Base-by-base conservation (phyloP, 2,113 vertebrate genomes). In the Trichomycterus rosablanca region DNA sequence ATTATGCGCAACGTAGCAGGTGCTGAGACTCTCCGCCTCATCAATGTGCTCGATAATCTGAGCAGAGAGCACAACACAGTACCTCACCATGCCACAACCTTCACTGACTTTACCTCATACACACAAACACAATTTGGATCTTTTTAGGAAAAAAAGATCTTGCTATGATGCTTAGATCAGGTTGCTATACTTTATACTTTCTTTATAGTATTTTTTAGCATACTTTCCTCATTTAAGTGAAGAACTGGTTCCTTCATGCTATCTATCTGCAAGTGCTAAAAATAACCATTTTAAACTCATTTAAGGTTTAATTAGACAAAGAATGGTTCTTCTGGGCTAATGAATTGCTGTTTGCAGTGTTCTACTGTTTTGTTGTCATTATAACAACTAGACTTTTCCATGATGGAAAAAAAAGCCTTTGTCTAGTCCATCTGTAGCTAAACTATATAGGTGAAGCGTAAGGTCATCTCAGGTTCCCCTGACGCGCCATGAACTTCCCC, bases 1-100 rank as follows among this genome's bases (percentile, higher is more conserved):
- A 65, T 65, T 56, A 65, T 65, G 62, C 56, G 62, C 62, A 56
- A 48, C 48, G 62, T 20, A 65, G 62, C 62, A 65, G 62, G 52
- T 48, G 52, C 45, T 39, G 52, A 65, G 52, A 35, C 7, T 20
- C 52, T 22, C 35, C 43, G 15, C 52, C 43, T 28, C 22, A 44
- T 65, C 62, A 56, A 28, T 52, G 16, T 56, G 23, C 43, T 65
- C 62, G 56, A 65, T 65, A 65, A 46, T 14, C 52, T 65, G 52
- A 20, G 15, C 43, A 14, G 26, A 64, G 51, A 45, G 50, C 61
- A 37, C 50, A 45, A 40, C 61, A 37, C 50, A 26, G 42, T 23
- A 35, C 35, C 48, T 32, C 16, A 3, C 40, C 40, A n/a, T 45
- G 24, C 56, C 7, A 16, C 39, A 19, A 15, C n/a, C n/a, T n/a